Evolutionary conservation across 2,888 invertebrate species (phyloP).

Genomic region (Lasiommata megera): DNA sequence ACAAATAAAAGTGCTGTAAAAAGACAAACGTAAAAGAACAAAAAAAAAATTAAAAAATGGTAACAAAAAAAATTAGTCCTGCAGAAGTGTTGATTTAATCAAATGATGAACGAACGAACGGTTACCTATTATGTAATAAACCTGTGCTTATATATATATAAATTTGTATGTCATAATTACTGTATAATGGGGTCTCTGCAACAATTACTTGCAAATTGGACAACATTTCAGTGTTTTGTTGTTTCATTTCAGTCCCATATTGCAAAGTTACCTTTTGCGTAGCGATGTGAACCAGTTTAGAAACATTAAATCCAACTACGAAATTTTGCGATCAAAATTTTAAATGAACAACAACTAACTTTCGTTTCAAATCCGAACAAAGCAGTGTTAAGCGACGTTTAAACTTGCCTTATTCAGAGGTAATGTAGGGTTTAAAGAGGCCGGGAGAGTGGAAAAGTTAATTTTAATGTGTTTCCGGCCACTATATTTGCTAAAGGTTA

Average conservation of each 20-base stretch:
- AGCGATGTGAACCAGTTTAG: constrained; percentile 6
- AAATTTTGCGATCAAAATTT: constrained; percentile 9
- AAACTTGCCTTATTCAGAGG: constrained; percentile 39
- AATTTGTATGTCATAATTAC: no score
- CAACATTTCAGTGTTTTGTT: background rate
- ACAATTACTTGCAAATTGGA: background rate
- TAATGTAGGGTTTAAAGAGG: constrained; percentile 46
- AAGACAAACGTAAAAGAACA: no score
- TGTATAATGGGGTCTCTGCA: no score
- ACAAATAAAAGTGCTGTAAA: no score
- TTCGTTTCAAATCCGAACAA: constrained; percentile 17
- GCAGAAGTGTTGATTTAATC: no score
- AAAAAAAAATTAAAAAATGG: no score
- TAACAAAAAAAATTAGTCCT: no score
- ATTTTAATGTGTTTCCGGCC: constrained; percentile 49
- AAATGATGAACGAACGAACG: no score
- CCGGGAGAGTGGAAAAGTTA: constrained; percentile 57
- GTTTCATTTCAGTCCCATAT: background rate
- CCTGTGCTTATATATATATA: no score
- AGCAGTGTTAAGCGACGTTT: constrained; percentile 27
- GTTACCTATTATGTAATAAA: no score
- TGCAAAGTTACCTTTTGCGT: constrained; percentile 5
- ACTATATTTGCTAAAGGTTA: constrained; percentile 58
- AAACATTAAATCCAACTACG: background rate
- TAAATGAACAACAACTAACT: constrained; percentile 11